Conservation (phyloP, 2,888 invertebrate species). For the Thereva unica region DNA sequence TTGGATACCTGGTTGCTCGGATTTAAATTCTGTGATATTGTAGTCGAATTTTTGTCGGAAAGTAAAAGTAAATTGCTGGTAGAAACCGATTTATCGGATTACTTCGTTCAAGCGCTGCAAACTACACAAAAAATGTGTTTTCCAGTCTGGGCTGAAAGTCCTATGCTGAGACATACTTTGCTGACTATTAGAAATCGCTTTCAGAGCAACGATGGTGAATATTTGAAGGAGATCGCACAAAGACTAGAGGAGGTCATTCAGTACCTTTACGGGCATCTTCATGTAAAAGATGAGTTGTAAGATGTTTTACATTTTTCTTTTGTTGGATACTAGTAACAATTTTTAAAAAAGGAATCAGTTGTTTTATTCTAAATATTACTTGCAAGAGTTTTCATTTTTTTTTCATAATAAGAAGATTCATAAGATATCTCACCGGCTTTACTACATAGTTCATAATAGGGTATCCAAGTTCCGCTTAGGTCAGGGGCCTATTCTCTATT, state of each 20-base stretch:
- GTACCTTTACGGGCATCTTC: conserved; percentile 32
- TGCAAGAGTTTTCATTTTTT: too few species aligned
- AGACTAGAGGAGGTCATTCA: conserved; percentile 42
- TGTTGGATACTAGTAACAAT: neutral
- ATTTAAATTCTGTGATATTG: conserved; percentile 49
- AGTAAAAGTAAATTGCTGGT: conserved; percentile 49
- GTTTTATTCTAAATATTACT: too few species aligned
- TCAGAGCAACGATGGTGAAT: conserved; percentile 45
- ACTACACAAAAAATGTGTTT: conserved; percentile 48
- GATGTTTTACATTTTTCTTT: neutral
- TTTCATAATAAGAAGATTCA: too few species aligned
- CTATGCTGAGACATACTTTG: conserved; percentile 49
- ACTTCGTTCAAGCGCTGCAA: conserved; percentile 48
- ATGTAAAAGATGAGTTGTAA: conserved; percentile 38
- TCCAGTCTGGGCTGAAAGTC: conserved; percentile 50
- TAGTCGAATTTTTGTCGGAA: conserved; percentile 48
- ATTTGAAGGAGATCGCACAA: conserved; percentile 51
- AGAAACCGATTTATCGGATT: conserved; percentile 51
- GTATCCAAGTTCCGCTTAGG: too few species aligned
- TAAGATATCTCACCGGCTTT: too few species aligned
- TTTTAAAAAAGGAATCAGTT: too few species aligned
- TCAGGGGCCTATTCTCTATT: too few species aligned
- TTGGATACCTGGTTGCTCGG: conserved; percentile 50
- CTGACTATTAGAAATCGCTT: conserved; percentile 31
- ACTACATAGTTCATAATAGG: too few species aligned